These are phyloP conservation scores for Nycteola revayana DNA, from an alignment of 2,888 invertebrate genomes.

Conservation along the genomic window DNA sequence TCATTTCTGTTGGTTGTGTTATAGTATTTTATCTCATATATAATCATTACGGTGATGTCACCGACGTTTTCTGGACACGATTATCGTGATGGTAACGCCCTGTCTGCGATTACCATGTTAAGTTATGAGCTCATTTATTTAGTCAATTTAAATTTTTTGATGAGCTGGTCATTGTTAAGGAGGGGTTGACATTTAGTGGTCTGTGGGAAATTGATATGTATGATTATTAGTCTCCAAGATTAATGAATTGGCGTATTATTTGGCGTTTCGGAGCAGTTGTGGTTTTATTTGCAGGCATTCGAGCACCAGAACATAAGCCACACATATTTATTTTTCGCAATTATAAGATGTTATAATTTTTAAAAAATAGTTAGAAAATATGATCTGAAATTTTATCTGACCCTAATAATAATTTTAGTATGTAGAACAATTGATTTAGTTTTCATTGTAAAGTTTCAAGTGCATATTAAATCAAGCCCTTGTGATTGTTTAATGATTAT, in stretches of 20 bases:
- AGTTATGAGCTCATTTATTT: constrained; percentile 68
- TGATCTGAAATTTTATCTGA: too few relatives aligned
- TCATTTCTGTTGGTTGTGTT: constrained; percentile 55
- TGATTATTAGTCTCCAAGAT: constrained; percentile 60
- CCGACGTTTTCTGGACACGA: constrained; percentile 64
- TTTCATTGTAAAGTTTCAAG: too few relatives aligned
- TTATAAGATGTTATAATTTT: too few relatives aligned
- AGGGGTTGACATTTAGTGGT: constrained; percentile 57
- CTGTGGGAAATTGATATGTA: constrained; percentile 69
- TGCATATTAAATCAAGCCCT: constrained; percentile 23
- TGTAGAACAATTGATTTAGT: too few relatives aligned
- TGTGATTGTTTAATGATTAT: constrained; percentile 27
- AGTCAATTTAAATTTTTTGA: constrained; percentile 53
- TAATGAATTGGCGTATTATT: constrained; percentile 51
- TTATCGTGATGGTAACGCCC: constrained; percentile 67
- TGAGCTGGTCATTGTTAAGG: constrained; percentile 56
- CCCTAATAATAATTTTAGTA: too few relatives aligned
- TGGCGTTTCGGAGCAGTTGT: constrained; percentile 40
- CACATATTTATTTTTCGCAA: too few relatives aligned
- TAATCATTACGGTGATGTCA: constrained; percentile 69
- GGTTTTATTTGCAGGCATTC: too few relatives aligned
- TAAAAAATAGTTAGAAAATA: too few relatives aligned
- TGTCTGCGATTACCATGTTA: constrained; percentile 57
- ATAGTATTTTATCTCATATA: constrained; percentile 56
- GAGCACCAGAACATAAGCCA: too few relatives aligned